Conservation (phyloP, 1,140 invertebrate species). For the Chironomus tepperi region DNA sequence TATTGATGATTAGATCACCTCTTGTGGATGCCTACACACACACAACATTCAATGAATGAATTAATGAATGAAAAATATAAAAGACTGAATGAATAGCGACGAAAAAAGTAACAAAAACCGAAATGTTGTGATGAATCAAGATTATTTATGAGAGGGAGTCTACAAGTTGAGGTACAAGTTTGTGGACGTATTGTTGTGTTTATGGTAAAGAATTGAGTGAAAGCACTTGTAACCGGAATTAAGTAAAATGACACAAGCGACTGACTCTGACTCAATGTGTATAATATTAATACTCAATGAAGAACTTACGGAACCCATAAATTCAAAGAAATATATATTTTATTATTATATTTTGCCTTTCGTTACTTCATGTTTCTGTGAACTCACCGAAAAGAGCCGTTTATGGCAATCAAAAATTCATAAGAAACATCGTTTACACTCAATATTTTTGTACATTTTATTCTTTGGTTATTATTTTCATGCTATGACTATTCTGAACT, state of each 20-base stretch:
- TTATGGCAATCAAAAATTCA: conserved; percentile 9
- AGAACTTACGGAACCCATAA: neutral
- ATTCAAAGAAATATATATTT: neutral
- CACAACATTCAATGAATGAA: conserved; percentile 6
- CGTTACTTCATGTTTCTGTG: neutral
- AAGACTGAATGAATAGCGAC: neutral
- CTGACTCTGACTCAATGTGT: neutral
- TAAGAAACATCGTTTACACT: neutral
- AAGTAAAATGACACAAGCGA: neutral
- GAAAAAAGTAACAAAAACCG: no score
- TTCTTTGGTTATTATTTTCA: neutral
- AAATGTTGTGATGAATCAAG: neutral
- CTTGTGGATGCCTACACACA: neutral
- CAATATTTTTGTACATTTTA: neutral
- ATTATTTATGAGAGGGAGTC: conserved; percentile 7
- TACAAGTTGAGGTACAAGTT: no score
- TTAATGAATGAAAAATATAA: neutral
- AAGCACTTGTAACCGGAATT: conserved; percentile 12
- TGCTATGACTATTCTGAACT: no score
- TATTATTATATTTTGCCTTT: neutral
- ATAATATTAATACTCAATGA: neutral
- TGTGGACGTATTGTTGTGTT: no score
- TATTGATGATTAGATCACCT: conserved; percentile 20
- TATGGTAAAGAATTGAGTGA: neutral
- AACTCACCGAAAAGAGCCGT: conserved; percentile 11